These are phyloP conservation scores for Anisognathus igniventris DNA, from an alignment of 2,797 vertebrate genomes.

Conservation along the genomic window DNA sequence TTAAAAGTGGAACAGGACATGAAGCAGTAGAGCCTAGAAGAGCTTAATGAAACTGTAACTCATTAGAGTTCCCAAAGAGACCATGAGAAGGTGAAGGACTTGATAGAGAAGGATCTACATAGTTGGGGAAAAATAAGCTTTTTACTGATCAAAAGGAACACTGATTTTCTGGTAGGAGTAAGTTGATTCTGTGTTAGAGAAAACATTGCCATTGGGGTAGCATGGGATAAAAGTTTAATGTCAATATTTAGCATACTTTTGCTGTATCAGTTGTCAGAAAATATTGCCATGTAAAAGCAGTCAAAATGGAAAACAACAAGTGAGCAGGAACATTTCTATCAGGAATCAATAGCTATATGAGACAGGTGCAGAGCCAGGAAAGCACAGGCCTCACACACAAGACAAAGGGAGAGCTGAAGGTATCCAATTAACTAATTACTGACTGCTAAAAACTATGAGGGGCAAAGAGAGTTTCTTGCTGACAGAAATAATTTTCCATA, in stretches of 20 bases:
- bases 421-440: background rate
- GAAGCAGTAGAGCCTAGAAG: background rate
- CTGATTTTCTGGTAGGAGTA: background rate
- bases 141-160: background rate
- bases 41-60: background rate
- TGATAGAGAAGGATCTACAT: background rate
- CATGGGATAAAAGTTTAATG: background rate
- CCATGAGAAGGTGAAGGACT: background rate
- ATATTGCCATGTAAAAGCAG: background rate
- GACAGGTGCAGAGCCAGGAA: background rate
- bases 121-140: background rate
- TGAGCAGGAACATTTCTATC: background rate
- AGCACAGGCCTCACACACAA: background rate
- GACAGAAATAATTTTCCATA: fast-evolving
- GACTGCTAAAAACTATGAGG: fast-evolving
- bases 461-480: fast-evolving
- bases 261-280: background rate
- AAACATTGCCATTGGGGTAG: fast-evolving
- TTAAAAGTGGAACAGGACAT: background rate
- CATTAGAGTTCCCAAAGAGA: background rate
- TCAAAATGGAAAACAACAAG: background rate
- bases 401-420: background rate
- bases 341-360: background rate
- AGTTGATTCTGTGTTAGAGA: background rate
- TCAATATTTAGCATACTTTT: background rate